Evolutionary conservation across 1,140 invertebrate species (phyloP).

Genomic region (Caerostris darwini): DNA sequence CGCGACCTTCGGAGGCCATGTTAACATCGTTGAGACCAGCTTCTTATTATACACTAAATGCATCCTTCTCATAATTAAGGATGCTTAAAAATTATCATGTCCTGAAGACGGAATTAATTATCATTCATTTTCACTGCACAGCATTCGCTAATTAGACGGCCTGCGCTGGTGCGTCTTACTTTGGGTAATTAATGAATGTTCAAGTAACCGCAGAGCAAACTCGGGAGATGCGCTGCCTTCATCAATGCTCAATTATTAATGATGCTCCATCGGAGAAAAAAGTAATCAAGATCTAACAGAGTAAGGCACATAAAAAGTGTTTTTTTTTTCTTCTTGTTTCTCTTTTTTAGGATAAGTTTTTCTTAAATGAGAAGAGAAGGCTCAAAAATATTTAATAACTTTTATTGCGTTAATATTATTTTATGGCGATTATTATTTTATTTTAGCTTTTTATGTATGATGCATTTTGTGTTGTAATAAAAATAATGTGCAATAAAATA

Average conservation of each 20-base stretch:
- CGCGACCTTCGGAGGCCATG: neutral
- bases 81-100: neutral
- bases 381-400: too few species aligned
- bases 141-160: neutral
- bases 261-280: neutral
- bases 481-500: too few species aligned
- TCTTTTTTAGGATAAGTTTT: too few species aligned
- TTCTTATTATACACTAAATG: neutral
- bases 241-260: neutral
- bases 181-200: conserved; percentile 5
- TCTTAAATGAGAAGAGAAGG: too few species aligned
- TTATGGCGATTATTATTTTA: too few species aligned
- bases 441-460: too few species aligned
- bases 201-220: neutral
- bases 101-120: neutral
- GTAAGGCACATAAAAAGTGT: neutral
- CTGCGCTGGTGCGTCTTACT: neutral
- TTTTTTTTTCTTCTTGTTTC: neutral
- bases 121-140: neutral
- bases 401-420: too few species aligned
- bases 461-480: too few species aligned
- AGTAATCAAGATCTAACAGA: neutral
- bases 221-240: neutral
- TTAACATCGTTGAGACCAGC: neutral
- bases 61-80: neutral